These are phyloP conservation scores for Poicephalus meyeri DNA, from an alignment of 2,113 vertebrate genomes.

Conservation along the genomic window DNA sequence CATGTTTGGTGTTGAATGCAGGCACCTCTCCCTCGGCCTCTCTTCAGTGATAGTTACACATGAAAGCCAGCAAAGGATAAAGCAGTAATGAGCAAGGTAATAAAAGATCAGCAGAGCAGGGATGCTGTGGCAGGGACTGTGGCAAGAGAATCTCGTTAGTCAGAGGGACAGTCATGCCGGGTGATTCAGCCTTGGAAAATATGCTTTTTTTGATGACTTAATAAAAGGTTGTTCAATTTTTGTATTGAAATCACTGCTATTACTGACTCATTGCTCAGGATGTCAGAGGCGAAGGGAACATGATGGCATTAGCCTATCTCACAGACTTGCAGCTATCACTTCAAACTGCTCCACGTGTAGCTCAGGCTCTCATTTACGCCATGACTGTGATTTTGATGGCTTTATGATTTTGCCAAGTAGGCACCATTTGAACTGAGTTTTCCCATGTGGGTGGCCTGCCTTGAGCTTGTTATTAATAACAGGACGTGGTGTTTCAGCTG, in stretches of 20 bases:
- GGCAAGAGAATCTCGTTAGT: slow-evolving; percentile 11
- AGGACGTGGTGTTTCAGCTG: background rate
- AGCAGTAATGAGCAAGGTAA: background rate
- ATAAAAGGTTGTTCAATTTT: background rate
- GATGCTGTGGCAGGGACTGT: background rate
- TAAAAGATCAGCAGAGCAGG: background rate
- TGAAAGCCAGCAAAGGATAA: background rate
- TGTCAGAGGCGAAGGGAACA: background rate
- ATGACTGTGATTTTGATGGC: background rate
- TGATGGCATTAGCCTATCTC: background rate
- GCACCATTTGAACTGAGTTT: background rate
- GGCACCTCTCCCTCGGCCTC: accelerated
- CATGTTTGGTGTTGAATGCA: background rate
- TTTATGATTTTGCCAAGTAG: background rate
- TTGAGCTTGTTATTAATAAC: background rate
- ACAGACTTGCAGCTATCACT: background rate
- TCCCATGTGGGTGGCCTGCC: background rate
- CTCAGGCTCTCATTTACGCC: background rate
- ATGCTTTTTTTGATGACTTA: background rate
- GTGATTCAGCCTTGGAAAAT: slow-evolving; percentile 29
- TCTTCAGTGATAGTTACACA: accelerated
- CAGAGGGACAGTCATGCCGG: slow-evolving; percentile 5
- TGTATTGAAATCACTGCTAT: background rate
- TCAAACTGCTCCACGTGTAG: background rate
- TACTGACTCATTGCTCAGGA: background rate